Base-by-base conservation (phyloP, 2,888 invertebrate genomes). In the Ophion ellenae region DNA sequence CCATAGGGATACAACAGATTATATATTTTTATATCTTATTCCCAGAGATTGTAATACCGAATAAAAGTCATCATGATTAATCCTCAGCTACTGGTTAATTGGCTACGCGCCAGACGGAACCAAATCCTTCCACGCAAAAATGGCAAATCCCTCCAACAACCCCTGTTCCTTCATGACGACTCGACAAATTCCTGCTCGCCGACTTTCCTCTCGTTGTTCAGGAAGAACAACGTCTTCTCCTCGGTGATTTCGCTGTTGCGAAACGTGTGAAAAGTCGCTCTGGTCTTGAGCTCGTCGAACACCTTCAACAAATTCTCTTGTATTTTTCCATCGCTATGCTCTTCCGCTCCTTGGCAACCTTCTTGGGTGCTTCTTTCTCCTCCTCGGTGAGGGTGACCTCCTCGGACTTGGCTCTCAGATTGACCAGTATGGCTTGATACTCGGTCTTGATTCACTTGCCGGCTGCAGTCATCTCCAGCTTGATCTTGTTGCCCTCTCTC, bases 211-310 rank as follows among this genome's bases (percentile, higher is more conserved):
- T 95, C 95, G 84, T 97, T 96, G 88, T 96, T 96, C 78, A 97
- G 94, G 94, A 97, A 97, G 91, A 95, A 96, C 91, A 96, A 96
- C 0, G 98, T 97, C 95, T 99, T 99, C 83, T 98, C 98, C 36
- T 96, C 96, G 84, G 97, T 96, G 20, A 99, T 98, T 90, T 96
- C 96, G 10, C 99, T 99, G 95, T 99, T 97, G 85, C 96, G 96
- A 94, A 99, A 97, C 89, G 96, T 97, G 94, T 99, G 99, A 94
- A 99, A 98, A 70, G 96, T 96, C 90, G 95, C 95, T 83, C 96
- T 96, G 2, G 96, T 95, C 94, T 97, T 96, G 9, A 98, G 92
- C 94, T 97, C 98, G 81, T 95, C 94, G 69, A 96, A 98, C 97
- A 87, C 95, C 95, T 94, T 99, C 97, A 1, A 96, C 95, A 96